Percentiles rank a stretch among this genome's conserved stretches.
phyloP scores from a whole-genome alignment of 1,140 invertebrate species.

The Phenacoccus solenopsis region DNA sequence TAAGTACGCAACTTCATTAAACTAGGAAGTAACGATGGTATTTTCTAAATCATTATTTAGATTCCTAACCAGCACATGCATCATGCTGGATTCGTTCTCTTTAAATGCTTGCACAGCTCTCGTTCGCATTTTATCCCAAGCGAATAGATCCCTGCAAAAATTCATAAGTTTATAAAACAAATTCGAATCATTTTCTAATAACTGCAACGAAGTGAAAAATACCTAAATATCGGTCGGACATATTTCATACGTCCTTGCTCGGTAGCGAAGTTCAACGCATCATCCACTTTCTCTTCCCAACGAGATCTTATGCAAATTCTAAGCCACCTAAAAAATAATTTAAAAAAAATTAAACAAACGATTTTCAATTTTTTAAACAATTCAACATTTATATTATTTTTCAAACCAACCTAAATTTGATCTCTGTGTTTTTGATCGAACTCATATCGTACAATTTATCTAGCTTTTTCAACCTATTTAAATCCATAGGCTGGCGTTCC shows the following conservation, averaged over 20 bases:
- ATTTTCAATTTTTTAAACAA: constrained; percentile 10
- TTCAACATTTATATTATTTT: background rate
- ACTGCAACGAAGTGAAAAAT: background rate
- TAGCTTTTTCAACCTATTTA: constrained; percentile 48
- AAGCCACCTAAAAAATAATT: constrained; percentile 47
- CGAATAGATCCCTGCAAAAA: constrained; percentile 56
- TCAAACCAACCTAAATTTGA: constrained; percentile 40
- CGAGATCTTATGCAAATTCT: constrained; percentile 58
- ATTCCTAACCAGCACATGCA: constrained; percentile 59
- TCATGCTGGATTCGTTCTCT: constrained; percentile 59
- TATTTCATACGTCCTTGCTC: constrained; percentile 82
- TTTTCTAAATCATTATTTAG: constrained; percentile 61
- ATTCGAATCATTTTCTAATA: background rate
- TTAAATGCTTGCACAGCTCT: constrained; percentile 59
- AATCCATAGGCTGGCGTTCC: constrained; percentile 38
- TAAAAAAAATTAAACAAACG: constrained; percentile 15
- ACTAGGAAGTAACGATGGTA: background rate
- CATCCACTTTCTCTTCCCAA: constrained; percentile 49
- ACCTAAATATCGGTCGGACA: constrained; percentile 67
- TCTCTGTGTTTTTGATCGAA: constrained; percentile 58
- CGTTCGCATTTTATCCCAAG: constrained; percentile 55
- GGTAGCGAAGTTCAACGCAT: constrained; percentile 62
- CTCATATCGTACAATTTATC: constrained; percentile 55
- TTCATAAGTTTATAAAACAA: background rate
- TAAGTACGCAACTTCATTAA: too few relatives aligned